Base-by-base conservation (phyloP, 2,113 vertebrate species). In the Megalops atlanticus region DNA sequence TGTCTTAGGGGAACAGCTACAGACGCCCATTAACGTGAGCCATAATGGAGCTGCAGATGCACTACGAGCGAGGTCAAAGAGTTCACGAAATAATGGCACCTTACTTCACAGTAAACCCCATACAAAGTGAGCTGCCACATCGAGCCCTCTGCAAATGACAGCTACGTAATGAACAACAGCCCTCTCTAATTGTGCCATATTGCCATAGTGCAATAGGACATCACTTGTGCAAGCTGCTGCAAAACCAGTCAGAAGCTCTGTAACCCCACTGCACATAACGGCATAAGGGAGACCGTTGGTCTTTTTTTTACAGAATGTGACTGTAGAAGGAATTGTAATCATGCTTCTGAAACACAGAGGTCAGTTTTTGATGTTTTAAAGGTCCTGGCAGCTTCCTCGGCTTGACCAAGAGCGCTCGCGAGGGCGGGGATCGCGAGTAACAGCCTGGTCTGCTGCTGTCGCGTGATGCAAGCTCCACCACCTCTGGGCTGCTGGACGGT, bases 311-410 rank as follows among this genome's bases (percentile, higher is more conserved):
- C n/a, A n/a, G n/a, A n/a, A n/a, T n/a, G n/a, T 15, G 18, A 15
- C 47, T 16, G 2, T 49, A 12, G 5, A 78, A 68, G 68, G 58
- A 41, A 68, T 68, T 80, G 31, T 16, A 31, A 74, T 80, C 70
- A 73, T 33, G 38, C 41, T 70, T 80, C 31, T 39, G 54, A 31
- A 49, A 78, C 15, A 15, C 21, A 64, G 76, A 68, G 43, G 27
- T 18, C n/a, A n/a, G 52, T 49, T 36, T 78, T 78, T 78, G 76
- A 78, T 78, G 76, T 40, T 31, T 8, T 2, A n/a, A 39, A n/a
- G 49, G 24, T 33, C 41, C 33, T 49, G 68, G 78, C 31, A 71
- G 69, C 1, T 49, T 49, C 47, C 24, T 36, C 36, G 27, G 11
- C 41, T 31, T n/a, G n/a, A 45, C 43, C 6, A 14, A 14, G 43